Base-by-base conservation (phyloP, 2,888 invertebrate genomes). In the Sphaerophoria rueppellii region DNA sequence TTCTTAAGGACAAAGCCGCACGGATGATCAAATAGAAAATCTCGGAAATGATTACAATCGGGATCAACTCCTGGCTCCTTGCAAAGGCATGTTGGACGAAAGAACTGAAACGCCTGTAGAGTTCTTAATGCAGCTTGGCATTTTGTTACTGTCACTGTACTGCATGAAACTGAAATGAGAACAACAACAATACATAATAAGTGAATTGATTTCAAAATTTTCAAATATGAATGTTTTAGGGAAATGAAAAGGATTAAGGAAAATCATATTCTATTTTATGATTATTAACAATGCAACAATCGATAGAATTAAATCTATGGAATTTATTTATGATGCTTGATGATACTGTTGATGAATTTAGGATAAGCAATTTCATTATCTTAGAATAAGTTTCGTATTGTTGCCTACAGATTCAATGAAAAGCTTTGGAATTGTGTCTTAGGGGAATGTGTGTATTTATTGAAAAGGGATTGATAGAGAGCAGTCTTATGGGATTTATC, bases 1-100 rank as follows among this genome's bases (percentile, higher is more conserved):
- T 97, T 97, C 93, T 96, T 96, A 91, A 95, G 94, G 88, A 97
- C 97, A 92, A 96, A 96, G 90, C 96, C 96, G 93, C 98, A 98
- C 86, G 97, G 97, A 93, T 98, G 98, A 92, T 97, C 97, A 92
- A 97, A 97, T 88, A 98, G 94, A 92, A 97, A 97, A 93, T 97
- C 97, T 91, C 96, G 95, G 94, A 98, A 97, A 90, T 96, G 96
- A 93, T 97, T 97, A 93, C 97, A 98, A 90, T 97, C 97, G 86
- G 96, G 97, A 92, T 98, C 98, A 90, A 96, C 95, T 92, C 95
- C 96, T 54, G 97, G 97, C 90, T 97, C 97, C 88, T 96, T 95
- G 93, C 98, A 98, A 90, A 98, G 95, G 92, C 98, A 98, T 88
- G 97, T 97, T 89, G 97, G 97, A 91, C 96, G 96, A 94, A 98